Percentiles rank a stretch among this genome's conserved stretches.
Conservation (phyloP, 2,888 invertebrate genomes). For the Oscheius onirici region DNA sequence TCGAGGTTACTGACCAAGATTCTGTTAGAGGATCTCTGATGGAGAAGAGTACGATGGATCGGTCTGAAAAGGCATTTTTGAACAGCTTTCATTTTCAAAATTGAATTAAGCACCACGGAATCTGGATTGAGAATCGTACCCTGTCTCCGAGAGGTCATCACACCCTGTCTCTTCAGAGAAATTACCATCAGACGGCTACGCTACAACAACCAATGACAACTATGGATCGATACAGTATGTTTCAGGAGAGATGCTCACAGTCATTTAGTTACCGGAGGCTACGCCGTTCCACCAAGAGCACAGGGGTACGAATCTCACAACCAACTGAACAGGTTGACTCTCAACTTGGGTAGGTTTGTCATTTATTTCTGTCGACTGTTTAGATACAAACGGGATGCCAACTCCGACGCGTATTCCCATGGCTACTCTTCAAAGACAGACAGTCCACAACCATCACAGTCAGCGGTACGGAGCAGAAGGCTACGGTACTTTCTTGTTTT, state of each 20-base stretch:
- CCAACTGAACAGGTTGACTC: slow-evolving; percentile 10
- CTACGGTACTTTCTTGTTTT: slow-evolving; percentile 9
- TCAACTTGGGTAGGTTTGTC: slow-evolving; percentile 8
- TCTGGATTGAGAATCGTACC: slow-evolving; percentile 45
- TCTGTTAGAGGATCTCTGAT: slow-evolving; percentile 18
- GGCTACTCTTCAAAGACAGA: slow-evolving; percentile 7
- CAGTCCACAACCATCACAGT: neutral
- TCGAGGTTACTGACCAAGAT: slow-evolving; percentile 15
- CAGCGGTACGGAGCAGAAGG: slow-evolving; percentile 31
- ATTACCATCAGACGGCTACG: slow-evolving; percentile 32
- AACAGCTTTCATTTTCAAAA: neutral
- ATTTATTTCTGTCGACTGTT: neutral
- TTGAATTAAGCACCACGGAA: slow-evolving; percentile 6
- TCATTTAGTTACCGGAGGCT: neutral
- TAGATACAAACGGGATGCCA: slow-evolving; percentile 23
- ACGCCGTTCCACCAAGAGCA: slow-evolving; percentile 8
- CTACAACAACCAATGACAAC: slow-evolving; percentile 26
- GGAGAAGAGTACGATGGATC: slow-evolving; percentile 31
- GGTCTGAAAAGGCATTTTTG: slow-evolving; percentile 30
- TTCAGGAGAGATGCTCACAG: neutral
- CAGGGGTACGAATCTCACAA: slow-evolving; percentile 18
- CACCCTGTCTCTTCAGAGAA: slow-evolving; percentile 23
- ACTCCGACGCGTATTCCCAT: slow-evolving; percentile 3
- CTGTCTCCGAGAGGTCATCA: slow-evolving; percentile 33
- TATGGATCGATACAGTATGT: slow-evolving; percentile 24